Conservation (phyloP, 1,140 invertebrate species). For the Druon quercuslanigerum region DNA sequence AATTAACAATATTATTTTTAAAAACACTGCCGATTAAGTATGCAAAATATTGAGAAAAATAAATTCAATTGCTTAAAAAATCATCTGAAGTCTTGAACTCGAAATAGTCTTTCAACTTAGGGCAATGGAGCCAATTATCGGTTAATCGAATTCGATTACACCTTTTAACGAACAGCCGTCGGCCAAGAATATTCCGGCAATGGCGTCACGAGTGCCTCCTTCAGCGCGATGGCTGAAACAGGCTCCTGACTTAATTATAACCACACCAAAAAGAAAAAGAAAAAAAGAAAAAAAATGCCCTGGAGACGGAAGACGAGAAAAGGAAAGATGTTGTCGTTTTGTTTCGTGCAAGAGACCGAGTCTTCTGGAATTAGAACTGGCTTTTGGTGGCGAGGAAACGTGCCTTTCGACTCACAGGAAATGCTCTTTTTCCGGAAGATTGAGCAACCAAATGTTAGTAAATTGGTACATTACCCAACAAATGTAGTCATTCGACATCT, state of each 20-base stretch:
- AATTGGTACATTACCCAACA: conserved; percentile 7
- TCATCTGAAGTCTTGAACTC: not conserved
- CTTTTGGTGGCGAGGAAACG: not conserved
- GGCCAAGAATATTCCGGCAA: conserved; percentile 41
- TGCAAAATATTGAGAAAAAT: not conserved
- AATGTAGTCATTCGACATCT: not conserved
- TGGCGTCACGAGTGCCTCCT: conserved; percentile 33
- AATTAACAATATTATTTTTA: too few species aligned
- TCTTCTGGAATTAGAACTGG: conserved; percentile 40
- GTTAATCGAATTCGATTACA: conserved; percentile 21
- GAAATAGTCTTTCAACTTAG: conserved; percentile 11
- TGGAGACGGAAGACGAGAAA: not conserved
- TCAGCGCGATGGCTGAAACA: conserved; percentile 36
- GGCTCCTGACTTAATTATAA: conserved; percentile 47
- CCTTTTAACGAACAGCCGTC: conserved; percentile 20
- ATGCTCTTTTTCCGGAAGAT: not conserved
- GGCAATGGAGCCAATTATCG: conserved; percentile 25
- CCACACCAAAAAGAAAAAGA: conserved; percentile 6
- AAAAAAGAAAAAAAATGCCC: not conserved
- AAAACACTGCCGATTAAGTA: not conserved
- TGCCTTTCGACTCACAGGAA: not conserved
- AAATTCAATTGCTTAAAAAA: not conserved
- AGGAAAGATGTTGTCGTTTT: conserved; percentile 9
- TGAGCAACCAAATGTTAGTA: conserved; percentile 23
- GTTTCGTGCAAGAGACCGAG: too few species aligned